Conservation (phyloP, 2,113 vertebrate species). For the Drymodes brunneopygia region DNA sequence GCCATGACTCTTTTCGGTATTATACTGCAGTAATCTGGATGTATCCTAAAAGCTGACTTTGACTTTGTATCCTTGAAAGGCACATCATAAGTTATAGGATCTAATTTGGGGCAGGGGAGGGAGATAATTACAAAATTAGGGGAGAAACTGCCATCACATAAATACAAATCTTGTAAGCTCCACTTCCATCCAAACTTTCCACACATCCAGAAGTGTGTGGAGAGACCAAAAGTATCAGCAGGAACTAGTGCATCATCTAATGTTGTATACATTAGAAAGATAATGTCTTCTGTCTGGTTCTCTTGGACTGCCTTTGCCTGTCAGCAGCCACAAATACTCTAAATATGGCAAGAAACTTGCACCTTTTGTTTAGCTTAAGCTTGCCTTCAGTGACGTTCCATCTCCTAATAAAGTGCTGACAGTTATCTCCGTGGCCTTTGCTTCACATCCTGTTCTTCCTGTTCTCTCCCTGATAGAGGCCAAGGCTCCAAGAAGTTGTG, state of each 20-base stretch:
- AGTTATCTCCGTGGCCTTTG: slow-evolving; percentile 1
- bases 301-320: background rate
- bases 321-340: background rate
- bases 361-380: background rate
- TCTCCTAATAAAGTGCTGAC: background rate
- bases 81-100: background rate
- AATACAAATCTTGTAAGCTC: background rate
- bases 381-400: background rate
- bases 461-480: background rate
- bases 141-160: background rate
- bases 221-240: background rate
- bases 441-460: slow-evolving; percentile 11
- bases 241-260: background rate
- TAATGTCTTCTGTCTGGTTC: background rate
- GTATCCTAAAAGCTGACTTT: background rate
- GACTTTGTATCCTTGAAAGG: background rate
- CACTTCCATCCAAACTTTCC: background rate
- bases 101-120: background rate
- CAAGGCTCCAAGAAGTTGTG: background rate
- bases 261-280: background rate
- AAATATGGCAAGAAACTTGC: background rate
- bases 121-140: background rate
- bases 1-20: background rate
- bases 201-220: accelerated
- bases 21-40: background rate